Base-by-base conservation (phyloP, 2,888 invertebrate species). In the Cheilosia impressa region DNA sequence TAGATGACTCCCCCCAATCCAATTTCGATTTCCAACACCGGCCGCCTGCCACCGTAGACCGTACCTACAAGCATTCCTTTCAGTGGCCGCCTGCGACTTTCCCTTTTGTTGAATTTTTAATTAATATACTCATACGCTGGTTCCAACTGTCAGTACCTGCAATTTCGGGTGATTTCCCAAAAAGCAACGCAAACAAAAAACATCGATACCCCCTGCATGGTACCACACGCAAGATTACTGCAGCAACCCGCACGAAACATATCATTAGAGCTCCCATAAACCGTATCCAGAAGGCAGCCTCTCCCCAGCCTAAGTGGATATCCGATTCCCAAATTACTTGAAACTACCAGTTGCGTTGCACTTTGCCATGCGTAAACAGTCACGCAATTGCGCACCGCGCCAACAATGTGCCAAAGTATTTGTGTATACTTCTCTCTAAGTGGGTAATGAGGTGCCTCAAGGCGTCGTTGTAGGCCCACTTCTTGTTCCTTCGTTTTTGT, bases 401-500 rank as follows among this genome's bases (percentile, higher is more conserved):
- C 68, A 68, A 83, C 72, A 53, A 72, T 83, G 72, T 83, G 82
- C 78, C 34, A 79, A 83, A 68, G 55, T 68, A 79, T 84, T 69
- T 79, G 79, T 57, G 57, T 79, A 27, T 27, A 75, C 65, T 47
- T 58, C 24, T 58, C 38, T 65, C 57, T 57, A 75, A 79, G 68
- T 79, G 73, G 79, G 75, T 84, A 84, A 84, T 65, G 79, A 79
- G 83, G 75, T 84, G 79, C 83, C 83, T 65, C 69, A 79, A 62
- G 83, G 63, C 63, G 79, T 52, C 73, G 50, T 69, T 47, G 22
- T 79, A 57, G 45, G 79, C 38, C 45, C 79, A 41, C 63, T 63
- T 34, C 17, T 72, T 31, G 4, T 50, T 50, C 7, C 10, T 9
- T 15, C 17, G 5, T 34, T 41, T 58, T 24, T 17, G 34, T n/a